Percentiles rank a stretch among this genome's conserved stretches.
phyloP scores from a whole-genome alignment of 2,888 invertebrate species.

The Andricus curvator region DNA sequence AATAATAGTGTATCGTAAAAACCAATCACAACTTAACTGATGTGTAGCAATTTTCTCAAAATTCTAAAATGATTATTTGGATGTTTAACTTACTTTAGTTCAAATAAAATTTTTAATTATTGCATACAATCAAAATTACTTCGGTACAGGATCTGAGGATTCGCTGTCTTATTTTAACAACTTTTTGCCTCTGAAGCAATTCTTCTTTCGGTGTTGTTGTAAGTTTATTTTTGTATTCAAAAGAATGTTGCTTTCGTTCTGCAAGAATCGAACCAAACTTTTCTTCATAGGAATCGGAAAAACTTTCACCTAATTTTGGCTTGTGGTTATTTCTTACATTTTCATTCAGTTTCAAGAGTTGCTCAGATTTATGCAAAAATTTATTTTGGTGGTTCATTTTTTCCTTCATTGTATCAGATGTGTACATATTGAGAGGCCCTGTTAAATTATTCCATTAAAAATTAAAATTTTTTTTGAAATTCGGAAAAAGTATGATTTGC shows the following conservation, averaged over 20 bases:
- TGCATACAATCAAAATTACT: neutral
- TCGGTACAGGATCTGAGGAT: neutral
- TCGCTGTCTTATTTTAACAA: conserved; percentile 3
- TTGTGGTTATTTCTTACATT: neutral
- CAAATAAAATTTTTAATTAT: neutral
- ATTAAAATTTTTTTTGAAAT: neutral
- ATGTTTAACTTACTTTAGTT: neutral
- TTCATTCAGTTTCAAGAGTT: neutral
- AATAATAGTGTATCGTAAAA: neutral
- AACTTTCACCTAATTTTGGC: neutral
- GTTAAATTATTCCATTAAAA: neutral
- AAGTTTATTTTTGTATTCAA: neutral
- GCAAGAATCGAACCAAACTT: neutral
- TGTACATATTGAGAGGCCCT: neutral
- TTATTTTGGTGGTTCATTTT: neutral
- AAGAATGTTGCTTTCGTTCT: neutral
- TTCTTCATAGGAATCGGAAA: neutral
- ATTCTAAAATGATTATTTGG: neutral
- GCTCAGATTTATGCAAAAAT: neutral
- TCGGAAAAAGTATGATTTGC: neutral
- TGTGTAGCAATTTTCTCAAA: neutral
- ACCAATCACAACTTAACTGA: neutral
- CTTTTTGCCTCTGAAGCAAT: neutral
- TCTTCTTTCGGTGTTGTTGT: neutral
- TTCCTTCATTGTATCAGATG: neutral